Evolutionary conservation across 1,140 invertebrate species (phyloP), one percentile per base, ranked within the genome.

Genomic region (Lethrus apterus): DNA sequence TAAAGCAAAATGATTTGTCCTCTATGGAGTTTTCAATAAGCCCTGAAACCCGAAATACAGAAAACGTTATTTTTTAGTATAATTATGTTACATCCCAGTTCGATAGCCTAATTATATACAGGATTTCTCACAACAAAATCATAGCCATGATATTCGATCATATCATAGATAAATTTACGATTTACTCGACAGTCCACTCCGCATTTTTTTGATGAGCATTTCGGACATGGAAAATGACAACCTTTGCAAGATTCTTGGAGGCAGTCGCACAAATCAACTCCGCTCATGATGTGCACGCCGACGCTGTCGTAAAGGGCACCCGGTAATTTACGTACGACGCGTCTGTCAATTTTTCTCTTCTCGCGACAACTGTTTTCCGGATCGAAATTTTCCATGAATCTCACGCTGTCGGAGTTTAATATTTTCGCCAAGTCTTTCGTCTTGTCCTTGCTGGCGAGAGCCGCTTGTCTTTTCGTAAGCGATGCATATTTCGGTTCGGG

Each of bases 231-330:
- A 63, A 84, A 85, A 62, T 86, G 85, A 67, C 88, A 91, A 1
- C 88, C 88, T 2, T 75, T 66, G 57, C 88, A 91, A 4, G 68
- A 66, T 31, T 69, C 60, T 42, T 78, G 73, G 14, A 89, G 64
- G 60, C 88, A 91, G 64, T 91, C 88, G 59, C 88, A 91, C 1
- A 89, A 50, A 68, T 90, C 82, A 34, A 70, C 64, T 4, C 78
- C 76, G 17, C 77, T 76, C 29, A 63, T 62, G 10, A 64, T 49
- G 35, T 65, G 63, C 14, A 55, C 40, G 1, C 65, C 65, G 34
- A 55, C 52, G 23, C 61, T 54, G 51, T 67, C 63, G 44, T 59
- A 64, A 1, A 64, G 5, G 15, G 61, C 58, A n/a, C 62, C 61
- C 3, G 44, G 36, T 13, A 49, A 51, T 48, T 46, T 54, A 18